phyloP scores from a whole-genome alignment of 2,113 vertebrate species.

The Hippotragus niger region DNA sequence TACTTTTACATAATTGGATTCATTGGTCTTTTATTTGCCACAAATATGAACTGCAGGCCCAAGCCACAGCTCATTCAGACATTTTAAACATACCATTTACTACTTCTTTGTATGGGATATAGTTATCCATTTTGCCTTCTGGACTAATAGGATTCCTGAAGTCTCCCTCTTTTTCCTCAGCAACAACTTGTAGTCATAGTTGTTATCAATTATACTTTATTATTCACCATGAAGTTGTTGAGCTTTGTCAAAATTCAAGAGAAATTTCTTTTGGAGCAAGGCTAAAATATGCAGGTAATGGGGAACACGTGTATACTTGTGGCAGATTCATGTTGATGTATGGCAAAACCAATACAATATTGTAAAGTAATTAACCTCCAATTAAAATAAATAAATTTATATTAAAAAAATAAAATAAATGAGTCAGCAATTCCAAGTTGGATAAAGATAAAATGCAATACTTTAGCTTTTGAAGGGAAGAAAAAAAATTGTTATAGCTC shows the following conservation, averaged over 20 bases:
- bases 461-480: slow-evolving; percentile 17
- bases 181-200: slow-evolving; percentile 73
- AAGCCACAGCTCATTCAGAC: slow-evolving; percentile 61
- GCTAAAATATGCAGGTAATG: slow-evolving; percentile 55
- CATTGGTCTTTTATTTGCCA: slow-evolving; percentile 57
- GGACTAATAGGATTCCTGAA: slow-evolving; percentile 25
- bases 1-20: background rate
- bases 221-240: slow-evolving; percentile 69
- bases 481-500: background rate
- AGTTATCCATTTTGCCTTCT: slow-evolving; percentile 41
- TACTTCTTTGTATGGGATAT: slow-evolving; percentile 51
- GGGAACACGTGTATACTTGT: too few relatives aligned
- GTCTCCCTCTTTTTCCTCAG: slow-evolving; percentile 55
- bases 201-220: slow-evolving; percentile 72
- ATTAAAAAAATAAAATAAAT: background rate
- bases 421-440: slow-evolving; percentile 72
- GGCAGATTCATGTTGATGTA: too few relatives aligned
- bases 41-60: slow-evolving; percentile 58
- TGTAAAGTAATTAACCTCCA: too few relatives aligned
- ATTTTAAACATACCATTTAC: slow-evolving; percentile 20
- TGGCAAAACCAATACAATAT: too few relatives aligned
- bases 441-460: slow-evolving; percentile 25
- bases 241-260: slow-evolving; percentile 73
- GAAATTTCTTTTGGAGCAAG: slow-evolving; percentile 63
- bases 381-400: too few relatives aligned